These are phyloP conservation scores for Glossosoma conforme DNA, from an alignment of 1,140 invertebrate genomes.

Conservation along the genomic window DNA sequence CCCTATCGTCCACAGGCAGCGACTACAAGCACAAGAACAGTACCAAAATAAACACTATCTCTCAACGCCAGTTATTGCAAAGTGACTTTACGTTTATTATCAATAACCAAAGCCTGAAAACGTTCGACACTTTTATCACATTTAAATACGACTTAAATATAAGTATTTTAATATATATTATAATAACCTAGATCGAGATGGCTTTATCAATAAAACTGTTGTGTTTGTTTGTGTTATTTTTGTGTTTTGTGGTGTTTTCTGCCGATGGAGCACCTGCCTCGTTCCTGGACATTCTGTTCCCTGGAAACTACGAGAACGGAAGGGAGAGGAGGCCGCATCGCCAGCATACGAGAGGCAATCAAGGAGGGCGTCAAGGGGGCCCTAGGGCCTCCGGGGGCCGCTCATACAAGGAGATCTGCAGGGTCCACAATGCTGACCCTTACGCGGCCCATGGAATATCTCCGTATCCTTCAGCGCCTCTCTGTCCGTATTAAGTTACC, in stretches of 20 bases:
- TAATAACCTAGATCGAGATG: no score
- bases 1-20: neutral
- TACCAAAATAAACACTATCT: no score
- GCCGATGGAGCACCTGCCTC: conserved; percentile 27
- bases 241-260: conserved; percentile 6
- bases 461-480: conserved; percentile 20
- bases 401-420: conserved; percentile 46
- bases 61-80: no score
- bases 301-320: conserved; percentile 26
- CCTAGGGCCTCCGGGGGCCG: conserved; percentile 36
- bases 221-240: conserved; percentile 1
- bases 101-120: no score
- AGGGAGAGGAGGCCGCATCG: conserved; percentile 27
- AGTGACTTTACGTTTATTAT: no score
- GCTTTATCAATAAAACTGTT: neutral
- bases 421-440: conserved; percentile 42
- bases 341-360: no score
- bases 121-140: no score
- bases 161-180: no score
- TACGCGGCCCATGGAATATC: conserved; percentile 25
- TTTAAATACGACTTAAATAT: no score
- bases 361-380: conserved; percentile 34
- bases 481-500: conserved; percentile 23
- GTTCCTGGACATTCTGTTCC: conserved; percentile 36
- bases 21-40: neutral